phyloP scores from a whole-genome alignment of 2,113 vertebrate genomes.

The Asarcornis scutulata region DNA sequence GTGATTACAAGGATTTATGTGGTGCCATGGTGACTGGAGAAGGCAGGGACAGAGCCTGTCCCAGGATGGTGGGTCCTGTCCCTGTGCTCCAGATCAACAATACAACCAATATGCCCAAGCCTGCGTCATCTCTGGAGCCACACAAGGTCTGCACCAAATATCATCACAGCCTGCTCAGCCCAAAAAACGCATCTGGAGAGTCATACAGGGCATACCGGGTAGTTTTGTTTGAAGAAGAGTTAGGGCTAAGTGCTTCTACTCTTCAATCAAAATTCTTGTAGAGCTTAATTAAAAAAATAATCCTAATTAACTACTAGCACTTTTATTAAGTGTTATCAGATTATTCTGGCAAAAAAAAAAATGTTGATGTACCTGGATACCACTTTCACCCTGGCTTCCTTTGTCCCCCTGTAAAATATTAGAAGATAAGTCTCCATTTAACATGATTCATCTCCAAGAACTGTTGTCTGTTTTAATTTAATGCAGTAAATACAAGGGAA shows the following conservation, averaged over 20 bases:
- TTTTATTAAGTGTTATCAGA: background rate
- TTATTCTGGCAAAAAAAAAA: background rate
- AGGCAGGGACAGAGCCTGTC: background rate
- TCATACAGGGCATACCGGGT: background rate
- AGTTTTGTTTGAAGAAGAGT: background rate
- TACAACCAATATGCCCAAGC: background rate
- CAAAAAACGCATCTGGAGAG: background rate
- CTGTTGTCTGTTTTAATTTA: background rate
- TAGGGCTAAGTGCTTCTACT: background rate
- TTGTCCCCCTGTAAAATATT: conserved; percentile 80
- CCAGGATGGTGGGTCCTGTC: background rate
- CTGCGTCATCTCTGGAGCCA: background rate
- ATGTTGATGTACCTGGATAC: conserved; percentile 75
- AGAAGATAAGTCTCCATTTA: conserved; percentile 11
- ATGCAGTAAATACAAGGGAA: background rate
- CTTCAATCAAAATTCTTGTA: background rate
- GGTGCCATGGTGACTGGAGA: background rate
- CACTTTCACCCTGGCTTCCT: conserved; percentile 80
- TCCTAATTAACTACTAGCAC: background rate
- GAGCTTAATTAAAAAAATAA: background rate
- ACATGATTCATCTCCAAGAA: background rate
- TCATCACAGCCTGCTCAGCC: background rate
- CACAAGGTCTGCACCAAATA: background rate
- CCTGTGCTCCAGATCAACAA: background rate
- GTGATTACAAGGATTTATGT: background rate